Percentiles rank a stretch among this genome's conserved stretches.
phyloP scores from a whole-genome alignment of 2,888 invertebrate species.

The Bombylius discolor region DNA sequence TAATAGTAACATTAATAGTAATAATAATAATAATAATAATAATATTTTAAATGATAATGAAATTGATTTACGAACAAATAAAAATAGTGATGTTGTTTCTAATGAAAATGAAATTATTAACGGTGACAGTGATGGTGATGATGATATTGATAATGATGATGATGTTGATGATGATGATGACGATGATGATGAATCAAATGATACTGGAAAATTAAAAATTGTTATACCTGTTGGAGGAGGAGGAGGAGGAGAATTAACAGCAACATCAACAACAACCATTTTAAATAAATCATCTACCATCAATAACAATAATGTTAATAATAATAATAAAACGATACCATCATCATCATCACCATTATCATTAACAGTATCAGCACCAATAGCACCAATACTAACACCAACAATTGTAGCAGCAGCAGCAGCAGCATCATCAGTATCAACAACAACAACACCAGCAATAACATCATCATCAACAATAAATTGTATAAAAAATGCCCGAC shows the following conservation, averaged over 20 bases:
- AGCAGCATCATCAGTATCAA: no score
- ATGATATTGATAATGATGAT: not conserved
- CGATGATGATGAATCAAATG: not conserved
- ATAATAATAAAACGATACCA: no score
- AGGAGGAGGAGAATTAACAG: no score
- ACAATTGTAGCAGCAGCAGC: not conserved
- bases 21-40: constrained; percentile 5
- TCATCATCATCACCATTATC: no score
- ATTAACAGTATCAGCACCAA: no score
- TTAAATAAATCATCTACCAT: no score
- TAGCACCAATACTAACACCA: not conserved
- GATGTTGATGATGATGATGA: not conserved
- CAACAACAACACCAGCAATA: no score
- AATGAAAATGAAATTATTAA: constrained; percentile 9
- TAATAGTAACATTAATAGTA: constrained; percentile 1
- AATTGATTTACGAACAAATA: constrained; percentile 11
- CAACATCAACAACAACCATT: no score
- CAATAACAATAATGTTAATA: no score
- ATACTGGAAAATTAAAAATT: not conserved
- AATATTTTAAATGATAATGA: constrained; percentile 3
- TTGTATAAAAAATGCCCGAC: constrained; percentile 6
- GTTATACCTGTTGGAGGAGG: no score
- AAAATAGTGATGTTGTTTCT: constrained; percentile 6
- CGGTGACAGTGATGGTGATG: constrained; percentile 2
- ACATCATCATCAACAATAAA: no score